phyloP scores from a whole-genome alignment of 2,797 vertebrate genomes.

The Decapterus maruadsi region DNA sequence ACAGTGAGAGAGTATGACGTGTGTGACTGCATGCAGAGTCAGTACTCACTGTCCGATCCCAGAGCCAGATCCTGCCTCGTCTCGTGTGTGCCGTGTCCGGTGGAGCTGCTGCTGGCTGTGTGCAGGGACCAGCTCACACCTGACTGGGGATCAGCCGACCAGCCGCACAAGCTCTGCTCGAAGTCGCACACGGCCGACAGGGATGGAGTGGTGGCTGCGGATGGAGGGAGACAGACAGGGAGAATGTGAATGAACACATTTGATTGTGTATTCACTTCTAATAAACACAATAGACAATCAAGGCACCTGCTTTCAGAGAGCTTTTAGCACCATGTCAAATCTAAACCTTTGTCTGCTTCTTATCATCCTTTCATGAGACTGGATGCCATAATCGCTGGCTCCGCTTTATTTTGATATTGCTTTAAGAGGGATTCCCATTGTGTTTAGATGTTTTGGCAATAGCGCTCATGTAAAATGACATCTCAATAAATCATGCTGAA shows the following conservation, averaged over 20 bases:
- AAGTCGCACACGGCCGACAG: constrained; percentile 95
- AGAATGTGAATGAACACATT: not conserved
- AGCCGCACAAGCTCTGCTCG: constrained; percentile 91
- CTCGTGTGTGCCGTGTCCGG: constrained; percentile 65
- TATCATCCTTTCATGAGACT: constrained; percentile 15
- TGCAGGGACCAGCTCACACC: constrained; percentile 91
- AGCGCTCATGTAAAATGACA: constrained; percentile 16
- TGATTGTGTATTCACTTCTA: not conserved
- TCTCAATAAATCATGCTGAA: constrained; percentile 31
- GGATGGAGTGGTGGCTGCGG: constrained; percentile 80
- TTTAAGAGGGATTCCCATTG: constrained; percentile 12
- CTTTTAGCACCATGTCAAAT: constrained; percentile 15
- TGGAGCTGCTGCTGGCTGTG: constrained; percentile 75
- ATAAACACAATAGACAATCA: not conserved
- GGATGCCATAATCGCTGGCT: not conserved
- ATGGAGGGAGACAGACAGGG: constrained; percentile 29
- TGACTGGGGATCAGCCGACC: constrained; percentile 91
- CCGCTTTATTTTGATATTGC: constrained; percentile 16
- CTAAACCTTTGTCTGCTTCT: constrained; percentile 1
- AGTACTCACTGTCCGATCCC: constrained; percentile 82
- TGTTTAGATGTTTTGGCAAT: constrained; percentile 48
- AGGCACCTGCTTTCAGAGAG: not conserved
- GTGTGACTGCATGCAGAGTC: too few species aligned
- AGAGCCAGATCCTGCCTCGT: constrained; percentile 79
- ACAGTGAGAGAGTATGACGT: too few species aligned